Conservation (phyloP, 2,797 vertebrate species). For the Rhynchotus rufescens region DNA sequence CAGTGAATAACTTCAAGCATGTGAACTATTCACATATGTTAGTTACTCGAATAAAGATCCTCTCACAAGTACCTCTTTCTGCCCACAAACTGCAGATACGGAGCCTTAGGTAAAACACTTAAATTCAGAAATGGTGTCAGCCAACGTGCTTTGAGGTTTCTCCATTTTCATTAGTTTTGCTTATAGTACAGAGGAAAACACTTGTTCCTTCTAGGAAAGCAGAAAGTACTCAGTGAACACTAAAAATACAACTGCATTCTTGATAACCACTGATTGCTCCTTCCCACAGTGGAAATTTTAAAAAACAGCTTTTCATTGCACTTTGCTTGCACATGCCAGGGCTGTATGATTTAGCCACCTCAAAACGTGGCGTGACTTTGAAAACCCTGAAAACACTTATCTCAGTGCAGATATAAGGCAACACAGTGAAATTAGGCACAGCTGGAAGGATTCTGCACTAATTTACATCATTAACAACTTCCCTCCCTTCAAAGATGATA, state of each 20-base stretch:
- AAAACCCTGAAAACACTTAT: not conserved
- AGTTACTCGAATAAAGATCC: not conserved
- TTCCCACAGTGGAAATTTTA: not conserved
- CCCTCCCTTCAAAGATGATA: not conserved
- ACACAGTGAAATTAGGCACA: not conserved
- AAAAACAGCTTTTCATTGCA: not conserved
- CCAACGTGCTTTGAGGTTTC: not conserved
- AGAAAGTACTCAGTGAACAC: not conserved
- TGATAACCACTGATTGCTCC: not conserved
- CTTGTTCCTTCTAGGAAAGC: not conserved
- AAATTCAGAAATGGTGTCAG: not conserved
- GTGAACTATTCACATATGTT: not conserved
- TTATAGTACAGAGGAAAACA: not conserved
- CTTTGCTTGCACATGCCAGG: not conserved
- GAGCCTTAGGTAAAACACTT: not conserved
- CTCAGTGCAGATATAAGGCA: not conserved
- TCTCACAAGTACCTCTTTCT: not conserved
- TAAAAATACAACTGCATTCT: not conserved
- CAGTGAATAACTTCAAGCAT: not conserved
- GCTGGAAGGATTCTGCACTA: not conserved
- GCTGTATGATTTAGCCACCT: not conserved
- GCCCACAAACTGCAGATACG: not conserved
- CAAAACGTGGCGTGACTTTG: accelerated
- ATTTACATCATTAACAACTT: not conserved
- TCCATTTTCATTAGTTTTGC: not conserved